Evolutionary conservation across 2,888 invertebrate species (phyloP).

Genomic region (Steromphala cineraria): DNA sequence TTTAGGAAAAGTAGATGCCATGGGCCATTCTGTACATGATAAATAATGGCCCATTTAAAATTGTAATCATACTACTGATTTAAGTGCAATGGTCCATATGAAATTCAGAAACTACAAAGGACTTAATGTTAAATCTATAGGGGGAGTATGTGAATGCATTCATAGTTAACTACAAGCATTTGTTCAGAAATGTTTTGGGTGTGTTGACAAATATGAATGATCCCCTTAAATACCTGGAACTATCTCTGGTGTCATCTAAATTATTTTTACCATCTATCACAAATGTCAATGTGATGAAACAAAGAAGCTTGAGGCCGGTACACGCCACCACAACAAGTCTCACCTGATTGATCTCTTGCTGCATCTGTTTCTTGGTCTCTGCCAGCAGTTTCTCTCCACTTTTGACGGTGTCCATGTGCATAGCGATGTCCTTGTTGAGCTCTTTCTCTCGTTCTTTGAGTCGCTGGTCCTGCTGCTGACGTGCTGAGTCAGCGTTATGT

Average conservation of each 20-base stretch:
- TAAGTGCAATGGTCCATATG: too few relatives aligned
- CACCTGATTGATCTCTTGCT: conserved; percentile 37
- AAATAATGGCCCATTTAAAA: too few relatives aligned
- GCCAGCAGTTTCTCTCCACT: conserved; percentile 25
- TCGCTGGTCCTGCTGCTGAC: conserved; percentile 22
- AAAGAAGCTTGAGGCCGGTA: neutral
- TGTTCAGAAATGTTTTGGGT: conserved; percentile 12
- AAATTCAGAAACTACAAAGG: too few relatives aligned
- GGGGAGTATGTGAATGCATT: too few relatives aligned
- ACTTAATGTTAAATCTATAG: too few relatives aligned
- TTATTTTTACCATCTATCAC: too few relatives aligned
- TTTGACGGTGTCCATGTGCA: conserved; percentile 28
- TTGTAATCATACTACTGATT: too few relatives aligned
- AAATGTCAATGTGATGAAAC: neutral
- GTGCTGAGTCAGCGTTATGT: conserved; percentile 37
- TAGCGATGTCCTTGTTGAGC: conserved; percentile 30
- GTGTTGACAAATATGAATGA: too few relatives aligned
- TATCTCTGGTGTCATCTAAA: too few relatives aligned
- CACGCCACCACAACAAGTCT: neutral
- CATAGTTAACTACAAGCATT: neutral
- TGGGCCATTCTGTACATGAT: too few relatives aligned
- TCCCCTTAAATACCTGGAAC: too few relatives aligned
- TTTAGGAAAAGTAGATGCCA: too few relatives aligned
- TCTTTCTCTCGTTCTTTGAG: conserved; percentile 40
- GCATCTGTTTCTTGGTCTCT: conserved; percentile 31